Conservation (phyloP, 2,888 invertebrate genomes). For the Diachrysia chrysitis region DNA sequence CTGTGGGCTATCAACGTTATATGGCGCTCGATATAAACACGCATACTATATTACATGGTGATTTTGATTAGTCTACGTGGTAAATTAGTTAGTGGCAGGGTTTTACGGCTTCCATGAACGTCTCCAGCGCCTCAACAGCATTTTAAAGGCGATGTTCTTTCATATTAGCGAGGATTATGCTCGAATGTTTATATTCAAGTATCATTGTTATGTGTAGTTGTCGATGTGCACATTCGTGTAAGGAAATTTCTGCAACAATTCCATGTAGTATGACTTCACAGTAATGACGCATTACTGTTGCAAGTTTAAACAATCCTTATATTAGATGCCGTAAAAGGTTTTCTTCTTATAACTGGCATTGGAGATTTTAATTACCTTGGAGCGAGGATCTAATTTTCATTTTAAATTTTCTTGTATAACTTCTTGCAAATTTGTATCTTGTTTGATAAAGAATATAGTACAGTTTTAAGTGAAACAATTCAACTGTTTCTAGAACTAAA, state of each 20-base stretch:
- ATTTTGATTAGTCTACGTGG: slow-evolving; percentile 68
- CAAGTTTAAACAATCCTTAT: slow-evolving; percentile 26
- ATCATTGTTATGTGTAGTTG: slow-evolving; percentile 19
- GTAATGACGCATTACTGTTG: slow-evolving; percentile 22
- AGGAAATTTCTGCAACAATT: slow-evolving; percentile 38
- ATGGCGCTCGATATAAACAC: slow-evolving; percentile 60
- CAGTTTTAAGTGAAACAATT: neutral
- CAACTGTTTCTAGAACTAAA: neutral
- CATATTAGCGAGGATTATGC: slow-evolving; percentile 11
- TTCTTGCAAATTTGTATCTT: neutral
- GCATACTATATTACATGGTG: slow-evolving; percentile 70
- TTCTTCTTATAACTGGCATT: slow-evolving; percentile 13
- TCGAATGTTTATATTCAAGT: slow-evolving; percentile 15
- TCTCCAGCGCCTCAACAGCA: slow-evolving; percentile 40
- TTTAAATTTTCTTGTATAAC: slow-evolving; percentile 3
- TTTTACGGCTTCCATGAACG: slow-evolving; percentile 60
- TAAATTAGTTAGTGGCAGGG: slow-evolving; percentile 69
- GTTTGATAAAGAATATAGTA: neutral
- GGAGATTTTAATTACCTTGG: slow-evolving; percentile 12
- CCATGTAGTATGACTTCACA: slow-evolving; percentile 29
- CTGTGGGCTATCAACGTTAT: slow-evolving; percentile 65
- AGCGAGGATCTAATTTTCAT: neutral
- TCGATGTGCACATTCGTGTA: slow-evolving; percentile 12
- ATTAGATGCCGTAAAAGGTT: slow-evolving; percentile 20
- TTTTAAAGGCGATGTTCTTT: slow-evolving; percentile 33